A percentile compares a stretch with the other conserved stretches of the same genome.
phyloP scores from a whole-genome alignment of 2,113 vertebrate species.

The Mus spicilegus region DNA sequence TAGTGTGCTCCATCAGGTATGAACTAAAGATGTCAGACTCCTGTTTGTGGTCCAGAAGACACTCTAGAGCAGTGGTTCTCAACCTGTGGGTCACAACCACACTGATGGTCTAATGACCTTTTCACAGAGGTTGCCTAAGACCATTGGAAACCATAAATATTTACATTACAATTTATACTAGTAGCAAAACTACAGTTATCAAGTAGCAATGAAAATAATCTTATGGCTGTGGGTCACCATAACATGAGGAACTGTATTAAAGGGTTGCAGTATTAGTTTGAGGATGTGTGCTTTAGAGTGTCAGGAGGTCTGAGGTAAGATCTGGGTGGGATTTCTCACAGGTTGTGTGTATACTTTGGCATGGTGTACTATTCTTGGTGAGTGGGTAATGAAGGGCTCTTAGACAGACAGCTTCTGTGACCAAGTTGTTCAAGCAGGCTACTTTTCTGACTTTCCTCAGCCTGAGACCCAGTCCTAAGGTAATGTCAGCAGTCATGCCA shows the following conservation, averaged over 20 bases:
- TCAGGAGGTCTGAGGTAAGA: constrained; percentile 79
- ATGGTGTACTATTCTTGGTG: constrained; percentile 39
- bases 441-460: neutral
- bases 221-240: neutral
- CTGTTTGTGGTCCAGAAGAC: constrained; percentile 72
- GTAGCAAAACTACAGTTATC: neutral
- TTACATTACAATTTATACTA: neutral
- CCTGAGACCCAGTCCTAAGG: neutral
- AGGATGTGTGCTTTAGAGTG: constrained; percentile 52
- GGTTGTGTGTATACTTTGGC: constrained; percentile 74
- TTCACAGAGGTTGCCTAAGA: neutral
- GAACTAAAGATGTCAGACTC: constrained; percentile 77
- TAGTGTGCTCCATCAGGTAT: constrained; percentile 63
- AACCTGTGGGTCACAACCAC: neutral
- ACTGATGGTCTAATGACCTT: neutral
- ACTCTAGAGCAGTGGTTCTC: constrained; percentile 31
- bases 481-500: neutral
- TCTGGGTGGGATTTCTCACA: constrained; percentile 80
- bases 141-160: neutral
- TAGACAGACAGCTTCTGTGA: neutral
- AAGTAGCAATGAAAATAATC: neutral
- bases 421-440: constrained; percentile 11
- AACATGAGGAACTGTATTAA: neutral
- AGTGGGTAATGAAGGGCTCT: constrained; percentile 22
- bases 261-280: neutral